Evolutionary conservation across 2,113 vertebrate species (phyloP), one percentile per base, ranked within the genome.

Genomic region (Saimiri boliviensis): DNA sequence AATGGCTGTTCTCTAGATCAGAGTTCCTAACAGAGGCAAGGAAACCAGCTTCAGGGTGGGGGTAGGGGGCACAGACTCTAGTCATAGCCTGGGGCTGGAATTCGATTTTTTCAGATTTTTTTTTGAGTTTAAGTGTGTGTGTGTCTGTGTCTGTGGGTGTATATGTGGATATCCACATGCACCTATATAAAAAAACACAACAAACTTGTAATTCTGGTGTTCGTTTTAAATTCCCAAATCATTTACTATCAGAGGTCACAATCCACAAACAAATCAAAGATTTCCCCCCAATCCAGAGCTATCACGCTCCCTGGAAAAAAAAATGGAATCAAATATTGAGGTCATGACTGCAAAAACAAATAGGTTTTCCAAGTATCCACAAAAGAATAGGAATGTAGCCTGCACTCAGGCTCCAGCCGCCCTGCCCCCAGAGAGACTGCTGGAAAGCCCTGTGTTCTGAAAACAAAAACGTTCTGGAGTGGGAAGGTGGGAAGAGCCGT

Each of bases 361-460:
- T 0, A 37, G 54, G 42, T 32, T 70, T 86, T 40, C 20, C 0
- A 0, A 32, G 25, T 11, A 56, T 56, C 16, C 45, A 2, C 8
- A 17, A 3, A 40, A 45, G 80, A 42, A 1, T 2, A 27, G 49
- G 58, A 19, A 42, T 8, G 0, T 4, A 1, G 52, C 25, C 83
- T 20, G 27, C 19, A 8, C 21, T 23, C 6, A 12, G 3, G 35
- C 17, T 12, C 21, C 20, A 6, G 4, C 20, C 0, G 0, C 17
- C n/a, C 40, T 5, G 20, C 6, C 10, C 20, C 11, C 42, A 3
- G 7, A 27, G 40, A 2, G 37, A 27, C 8, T 1, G 1, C 7
- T 20, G 3, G 27, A 2, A 12, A 25, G 0, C 4, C 11, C 0
- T 0, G 49, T 2, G 16, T 35, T 27, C 8, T 11, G 58, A 73